Evolutionary conservation across 2,797 vertebrate genomes (phyloP).

Genomic region (Hyperoplus immaculatus): DNA sequence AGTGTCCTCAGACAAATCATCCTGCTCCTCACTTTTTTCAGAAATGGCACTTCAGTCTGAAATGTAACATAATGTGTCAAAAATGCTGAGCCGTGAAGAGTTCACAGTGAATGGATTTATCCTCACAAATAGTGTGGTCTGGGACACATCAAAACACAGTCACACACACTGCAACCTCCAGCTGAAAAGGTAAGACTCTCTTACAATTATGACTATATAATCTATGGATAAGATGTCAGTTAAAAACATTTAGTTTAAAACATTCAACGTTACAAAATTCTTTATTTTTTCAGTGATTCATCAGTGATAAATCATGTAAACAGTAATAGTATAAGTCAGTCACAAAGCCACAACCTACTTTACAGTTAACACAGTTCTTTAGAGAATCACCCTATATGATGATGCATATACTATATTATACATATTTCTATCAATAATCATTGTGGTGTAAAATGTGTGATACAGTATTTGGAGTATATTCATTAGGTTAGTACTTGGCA

Average conservation of each 20-base stretch:
- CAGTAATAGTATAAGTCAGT: not conserved
- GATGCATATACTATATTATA: not conserved
- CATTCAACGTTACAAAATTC: not conserved
- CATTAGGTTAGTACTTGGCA: too few relatives aligned
- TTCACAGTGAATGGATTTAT: constrained; percentile 67
- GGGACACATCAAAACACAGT: constrained; percentile 52
- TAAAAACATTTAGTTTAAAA: not conserved
- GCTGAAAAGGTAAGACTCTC: constrained; percentile 70
- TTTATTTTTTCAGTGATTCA: not conserved
- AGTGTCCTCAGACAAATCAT: constrained; percentile 43
- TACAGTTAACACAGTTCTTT: not conserved
- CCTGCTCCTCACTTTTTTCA: constrained; percentile 51
- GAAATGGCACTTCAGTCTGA: constrained; percentile 79
- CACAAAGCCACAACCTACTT: not conserved
- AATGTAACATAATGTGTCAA: constrained; percentile 84
- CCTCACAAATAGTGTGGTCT: constrained; percentile 39
- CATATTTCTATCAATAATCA: not conserved
- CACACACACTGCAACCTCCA: constrained; percentile 26
- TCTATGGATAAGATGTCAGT: not conserved
- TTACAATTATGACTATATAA: not conserved
- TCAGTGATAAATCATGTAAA: not conserved
- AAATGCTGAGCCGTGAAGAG: constrained; percentile 69
- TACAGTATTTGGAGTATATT: too few relatives aligned
- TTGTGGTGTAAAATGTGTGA: too few relatives aligned
- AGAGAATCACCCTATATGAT: not conserved